Conservation (phyloP, 2,113 vertebrate genomes). For the Siniperca chuatsi region DNA sequence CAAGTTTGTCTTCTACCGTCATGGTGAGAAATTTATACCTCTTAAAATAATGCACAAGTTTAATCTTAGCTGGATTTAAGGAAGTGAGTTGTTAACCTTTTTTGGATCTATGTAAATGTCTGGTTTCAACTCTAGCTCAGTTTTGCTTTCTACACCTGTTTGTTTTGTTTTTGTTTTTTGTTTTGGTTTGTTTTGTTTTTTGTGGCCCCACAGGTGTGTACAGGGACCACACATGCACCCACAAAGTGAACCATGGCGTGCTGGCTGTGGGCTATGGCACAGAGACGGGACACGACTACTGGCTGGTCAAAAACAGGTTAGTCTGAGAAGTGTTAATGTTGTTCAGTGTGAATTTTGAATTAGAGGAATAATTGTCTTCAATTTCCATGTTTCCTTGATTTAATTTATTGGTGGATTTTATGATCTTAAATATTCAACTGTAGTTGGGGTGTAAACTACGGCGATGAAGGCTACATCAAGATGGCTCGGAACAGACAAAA, state of each 20-base stretch:
- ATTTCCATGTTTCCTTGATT: neutral
- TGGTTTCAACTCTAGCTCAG: neutral
- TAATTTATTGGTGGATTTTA: neutral
- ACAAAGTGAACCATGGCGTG: conserved; percentile 85
- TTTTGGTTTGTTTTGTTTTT: no score
- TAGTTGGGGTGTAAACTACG: conserved; percentile 77
- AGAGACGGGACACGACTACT: conserved; percentile 83
- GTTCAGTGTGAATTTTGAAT: neutral
- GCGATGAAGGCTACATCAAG: conserved; percentile 79
- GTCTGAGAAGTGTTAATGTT: no score
- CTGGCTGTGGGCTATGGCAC: conserved; percentile 87
- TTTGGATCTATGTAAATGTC: neutral
- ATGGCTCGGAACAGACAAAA: conserved; percentile 79
- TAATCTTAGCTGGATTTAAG: neutral
- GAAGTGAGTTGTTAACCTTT: neutral
- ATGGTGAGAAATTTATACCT: conserved; percentile 73
- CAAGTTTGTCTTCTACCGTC: conserved; percentile 87
- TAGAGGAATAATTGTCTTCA: neutral
- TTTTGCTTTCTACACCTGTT: neutral
- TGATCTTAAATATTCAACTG: neutral
- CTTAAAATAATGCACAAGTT: neutral
- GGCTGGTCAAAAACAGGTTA: conserved; percentile 93
- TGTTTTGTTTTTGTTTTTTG: no score
- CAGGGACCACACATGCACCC: conserved; percentile 80
- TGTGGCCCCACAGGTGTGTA: conserved; percentile 84